A percentile compares a stretch with the other conserved stretches of the same genome.
These are phyloP conservation scores for Pangasianodon gigas DNA, from an alignment of 2,113 vertebrate genomes.

Conservation along the genomic window DNA sequence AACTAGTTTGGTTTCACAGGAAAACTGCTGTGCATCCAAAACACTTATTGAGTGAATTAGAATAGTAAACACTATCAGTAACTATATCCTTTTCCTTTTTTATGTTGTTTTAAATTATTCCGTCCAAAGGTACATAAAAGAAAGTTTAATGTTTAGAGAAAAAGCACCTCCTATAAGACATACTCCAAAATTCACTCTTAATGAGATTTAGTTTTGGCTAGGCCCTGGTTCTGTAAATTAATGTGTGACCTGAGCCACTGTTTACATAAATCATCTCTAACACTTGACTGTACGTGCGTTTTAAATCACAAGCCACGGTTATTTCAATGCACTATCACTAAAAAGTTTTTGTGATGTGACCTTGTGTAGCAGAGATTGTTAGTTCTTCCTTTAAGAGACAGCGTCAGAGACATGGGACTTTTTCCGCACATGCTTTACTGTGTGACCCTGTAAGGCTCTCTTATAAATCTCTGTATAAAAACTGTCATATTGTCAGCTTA, in stretches of 20 bases:
- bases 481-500: background rate
- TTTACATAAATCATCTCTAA: background rate
- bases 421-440: background rate
- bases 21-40: background rate
- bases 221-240: background rate
- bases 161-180: background rate
- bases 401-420: background rate
- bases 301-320: background rate
- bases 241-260: background rate
- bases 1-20: background rate
- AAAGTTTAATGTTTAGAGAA: background rate
- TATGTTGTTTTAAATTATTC: background rate
- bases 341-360: conserved; percentile 37
- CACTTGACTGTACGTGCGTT: background rate
- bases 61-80: conserved; percentile 7
- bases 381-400: background rate
- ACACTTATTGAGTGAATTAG: background rate
- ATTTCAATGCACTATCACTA: conserved; percentile 58
- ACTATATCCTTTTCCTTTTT: too few relatives aligned
- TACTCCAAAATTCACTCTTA: background rate
- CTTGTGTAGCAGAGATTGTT: conserved; percentile 4
- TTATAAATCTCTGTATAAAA: background rate
- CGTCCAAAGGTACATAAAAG: background rate
- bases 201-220: conserved; percentile 13
- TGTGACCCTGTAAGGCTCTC: background rate